A percentile compares a stretch with the other conserved stretches of the same genome.
Conservation (phyloP, 2,888 invertebrate species). For the Drosophila gaucha region DNA sequence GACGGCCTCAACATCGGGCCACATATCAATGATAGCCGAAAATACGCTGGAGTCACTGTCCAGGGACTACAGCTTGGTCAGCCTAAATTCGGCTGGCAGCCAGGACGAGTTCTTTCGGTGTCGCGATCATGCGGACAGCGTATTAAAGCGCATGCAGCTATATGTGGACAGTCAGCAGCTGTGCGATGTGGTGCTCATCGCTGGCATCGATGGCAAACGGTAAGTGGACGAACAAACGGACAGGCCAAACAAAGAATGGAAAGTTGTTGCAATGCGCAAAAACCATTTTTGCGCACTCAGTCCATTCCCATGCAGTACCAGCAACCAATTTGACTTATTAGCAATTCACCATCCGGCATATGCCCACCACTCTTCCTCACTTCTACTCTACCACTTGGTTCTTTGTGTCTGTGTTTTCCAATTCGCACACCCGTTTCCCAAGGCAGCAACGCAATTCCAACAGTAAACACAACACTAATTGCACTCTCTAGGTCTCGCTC, state of each 20-base stretch:
- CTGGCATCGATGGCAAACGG: slow-evolving; percentile 89
- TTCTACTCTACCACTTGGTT: slow-evolving; percentile 50
- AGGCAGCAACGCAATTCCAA: slow-evolving; percentile 58
- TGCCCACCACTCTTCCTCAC: slow-evolving; percentile 9
- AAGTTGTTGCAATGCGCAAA: slow-evolving; percentile 51
- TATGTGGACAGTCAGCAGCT: slow-evolving; percentile 93
- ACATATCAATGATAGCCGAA: slow-evolving; percentile 81
- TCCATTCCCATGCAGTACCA: not conserved
- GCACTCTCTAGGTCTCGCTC: slow-evolving; percentile 29
- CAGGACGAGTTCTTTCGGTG: slow-evolving; percentile 92
- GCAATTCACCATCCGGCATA: slow-evolving; percentile 51
- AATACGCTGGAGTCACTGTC: slow-evolving; percentile 86
- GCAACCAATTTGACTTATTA: slow-evolving; percentile 51
- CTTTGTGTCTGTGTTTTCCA: slow-evolving; percentile 73
- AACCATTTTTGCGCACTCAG: slow-evolving; percentile 13
- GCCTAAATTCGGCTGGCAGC: slow-evolving; percentile 88
- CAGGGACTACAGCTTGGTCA: slow-evolving; percentile 88
- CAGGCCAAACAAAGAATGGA: slow-evolving; percentile 44
- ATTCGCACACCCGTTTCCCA: slow-evolving; percentile 32
- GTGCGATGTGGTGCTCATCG: slow-evolving; percentile 94
- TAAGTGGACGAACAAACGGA: slow-evolving; percentile 67
- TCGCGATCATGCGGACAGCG: slow-evolving; percentile 92
- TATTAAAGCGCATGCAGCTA: slow-evolving; percentile 92
- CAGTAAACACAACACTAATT: slow-evolving; percentile 61
- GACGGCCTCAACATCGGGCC: slow-evolving; percentile 82